phyloP scores from a whole-genome alignment of 2,797 vertebrate genomes.

The Diplodus sargus region DNA sequence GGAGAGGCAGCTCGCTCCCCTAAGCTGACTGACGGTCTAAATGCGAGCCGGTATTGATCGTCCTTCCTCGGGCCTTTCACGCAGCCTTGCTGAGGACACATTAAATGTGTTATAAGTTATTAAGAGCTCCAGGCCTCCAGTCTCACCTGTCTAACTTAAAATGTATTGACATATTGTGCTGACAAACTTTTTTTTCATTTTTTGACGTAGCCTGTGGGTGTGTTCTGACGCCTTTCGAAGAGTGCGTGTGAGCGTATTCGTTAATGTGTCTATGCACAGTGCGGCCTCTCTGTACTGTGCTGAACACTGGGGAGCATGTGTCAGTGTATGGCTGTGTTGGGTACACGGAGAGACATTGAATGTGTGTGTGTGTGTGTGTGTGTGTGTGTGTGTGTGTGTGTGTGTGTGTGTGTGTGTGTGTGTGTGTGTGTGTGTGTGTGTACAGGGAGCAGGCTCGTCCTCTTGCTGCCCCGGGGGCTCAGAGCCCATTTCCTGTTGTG shows the following conservation, averaged over 20 bases:
- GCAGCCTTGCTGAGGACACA: constrained; percentile 76
- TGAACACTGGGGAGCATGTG: constrained; percentile 71
- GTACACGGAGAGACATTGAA: constrained; percentile 66
- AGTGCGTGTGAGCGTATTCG: constrained; percentile 31
- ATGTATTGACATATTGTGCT: constrained; percentile 71
- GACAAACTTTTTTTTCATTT: constrained; percentile 66
- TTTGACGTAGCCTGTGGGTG: constrained; percentile 55
- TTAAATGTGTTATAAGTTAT: constrained; percentile 83
- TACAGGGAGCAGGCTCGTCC: constrained; percentile 72
- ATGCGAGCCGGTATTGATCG: constrained; percentile 78
- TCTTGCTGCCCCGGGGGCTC: constrained; percentile 81
- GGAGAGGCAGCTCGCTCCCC: constrained; percentile 62
- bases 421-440: constrained; percentile 55
- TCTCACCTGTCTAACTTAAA: constrained; percentile 76
- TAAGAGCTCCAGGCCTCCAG: constrained; percentile 73
- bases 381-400: constrained; percentile 39
- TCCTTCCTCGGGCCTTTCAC: constrained; percentile 75
- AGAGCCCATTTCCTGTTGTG: constrained; percentile 86
- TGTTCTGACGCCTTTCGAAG: constrained; percentile 53
- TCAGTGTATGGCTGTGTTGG: constrained; percentile 60
- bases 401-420: constrained; percentile 31
- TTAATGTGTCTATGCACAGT: constrained; percentile 43
- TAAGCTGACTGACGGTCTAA: constrained; percentile 76
- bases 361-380: constrained; percentile 63
- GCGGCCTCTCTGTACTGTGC: constrained; percentile 47